Evolutionary conservation across 2,113 vertebrate species (phyloP).

Genomic region (Hemibates koningsi): DNA sequence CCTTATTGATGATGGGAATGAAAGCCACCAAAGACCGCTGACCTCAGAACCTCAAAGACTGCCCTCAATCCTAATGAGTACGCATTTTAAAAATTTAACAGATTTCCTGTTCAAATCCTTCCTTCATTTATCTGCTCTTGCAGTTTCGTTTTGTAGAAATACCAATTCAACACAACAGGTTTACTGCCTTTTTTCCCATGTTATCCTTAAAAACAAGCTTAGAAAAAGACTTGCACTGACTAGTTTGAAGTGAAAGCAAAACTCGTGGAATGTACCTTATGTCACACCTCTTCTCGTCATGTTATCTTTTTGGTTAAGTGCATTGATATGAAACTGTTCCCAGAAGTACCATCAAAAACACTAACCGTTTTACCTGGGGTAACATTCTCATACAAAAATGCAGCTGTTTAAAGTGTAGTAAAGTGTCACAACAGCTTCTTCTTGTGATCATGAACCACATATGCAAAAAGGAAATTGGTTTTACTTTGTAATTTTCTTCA

Average conservation of each 20-base stretch:
- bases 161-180: background rate
- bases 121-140: background rate
- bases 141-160: background rate
- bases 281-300: background rate
- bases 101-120: background rate
- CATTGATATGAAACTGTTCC: background rate
- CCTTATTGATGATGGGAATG: background rate
- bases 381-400: background rate
- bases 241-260: background rate
- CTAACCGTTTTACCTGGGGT: background rate
- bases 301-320: background rate
- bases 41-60: background rate
- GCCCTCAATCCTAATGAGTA: background rate
- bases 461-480: background rate
- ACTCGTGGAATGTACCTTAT: background rate
- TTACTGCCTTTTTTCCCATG: fast-evolving
- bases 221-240: background rate
- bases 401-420: background rate
- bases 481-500: background rate
- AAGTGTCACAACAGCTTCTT: background rate
- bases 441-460: background rate
- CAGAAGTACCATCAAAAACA: background rate
- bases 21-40: background rate
- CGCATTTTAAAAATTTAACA: background rate
- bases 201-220: background rate